Evolutionary conservation across 2,888 invertebrate species (phyloP), one percentile per base, ranked within the genome.

Genomic region (Melanostoma mellinum): DNA sequence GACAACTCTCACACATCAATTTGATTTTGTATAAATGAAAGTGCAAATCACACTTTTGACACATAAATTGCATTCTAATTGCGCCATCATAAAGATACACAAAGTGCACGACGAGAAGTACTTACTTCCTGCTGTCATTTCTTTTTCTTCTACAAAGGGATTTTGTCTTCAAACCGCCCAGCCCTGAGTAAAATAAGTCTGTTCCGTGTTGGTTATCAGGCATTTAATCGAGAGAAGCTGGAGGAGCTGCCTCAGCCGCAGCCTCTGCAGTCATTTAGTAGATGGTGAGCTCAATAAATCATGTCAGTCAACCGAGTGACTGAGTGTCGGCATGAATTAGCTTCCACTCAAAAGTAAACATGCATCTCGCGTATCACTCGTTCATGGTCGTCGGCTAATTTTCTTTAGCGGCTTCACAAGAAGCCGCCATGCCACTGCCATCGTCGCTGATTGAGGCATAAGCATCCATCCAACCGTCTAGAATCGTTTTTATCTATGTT

Each of bases 241-340:
- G 38, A 68, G 52, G 56, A 77, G 55, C 67, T 40, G 50, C 61
- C 35, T 42, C 38, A 50, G 55, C 52, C 20, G 20, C 20, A 72
- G 61, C 60, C 53, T 30, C 52, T 71, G 4, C 10, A 55, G 60
- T 53, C 65, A 48, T 58, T 71, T 44, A 44, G 46, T 4, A 30
- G 36, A 42, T 63, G 65, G 42, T 61, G 67, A 42, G 48, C 36
- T 61, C 30, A 55, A 77, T 81, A 81, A 81, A 81, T 81, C 77
- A 82, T 82, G 82, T 82, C 77, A 73, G 82, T 53, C 73, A 73
- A 63, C 68, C 82, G 77, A 82, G 69, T 82, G 77, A 82, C 77
- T 73, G 69, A 82, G 82, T 82, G 82, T 82, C 82, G 77, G 82
- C 77, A 82, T 82, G 73, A 77, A 82, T 82, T 82, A 81, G 81